These are phyloP conservation scores for Lytechinus pictus DNA, from an alignment of 35 echinoderm and acorn worm species.

Conservation along the genomic window DNA sequence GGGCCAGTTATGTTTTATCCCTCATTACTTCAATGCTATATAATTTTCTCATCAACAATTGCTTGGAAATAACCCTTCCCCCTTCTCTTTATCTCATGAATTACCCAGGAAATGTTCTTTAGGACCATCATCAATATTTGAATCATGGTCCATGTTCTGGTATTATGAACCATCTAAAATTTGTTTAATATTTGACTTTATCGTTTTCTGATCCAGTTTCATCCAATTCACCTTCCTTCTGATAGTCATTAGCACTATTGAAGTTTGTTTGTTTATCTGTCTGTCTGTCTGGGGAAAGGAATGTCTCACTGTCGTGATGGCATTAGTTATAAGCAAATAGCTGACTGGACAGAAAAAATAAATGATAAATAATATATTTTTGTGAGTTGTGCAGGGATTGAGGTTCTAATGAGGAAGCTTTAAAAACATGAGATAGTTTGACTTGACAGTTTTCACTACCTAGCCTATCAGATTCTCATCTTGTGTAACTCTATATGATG, in stretches of 20 bases:
- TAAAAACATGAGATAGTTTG: background rate
- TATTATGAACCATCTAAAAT: too few relatives aligned
- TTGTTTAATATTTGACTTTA: too few relatives aligned
- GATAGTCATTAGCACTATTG: background rate
- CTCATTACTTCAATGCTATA: background rate
- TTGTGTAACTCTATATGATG: background rate
- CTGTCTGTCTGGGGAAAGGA: background rate
- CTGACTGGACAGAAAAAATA: background rate
- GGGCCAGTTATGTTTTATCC: background rate
- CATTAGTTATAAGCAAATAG: background rate
- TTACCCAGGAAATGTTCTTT: too few relatives aligned
- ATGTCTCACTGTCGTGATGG: background rate
- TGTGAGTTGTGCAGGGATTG: background rate
- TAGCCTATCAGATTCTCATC: too few relatives aligned
- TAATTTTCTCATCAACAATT: background rate
- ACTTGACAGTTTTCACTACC: background rate
- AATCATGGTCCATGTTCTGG: too few relatives aligned
- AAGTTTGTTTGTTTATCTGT: background rate
- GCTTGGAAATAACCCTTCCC: background rate
- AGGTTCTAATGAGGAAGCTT: background rate
- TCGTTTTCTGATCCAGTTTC: background rate
- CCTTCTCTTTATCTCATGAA: too few relatives aligned
- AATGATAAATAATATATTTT: background rate
- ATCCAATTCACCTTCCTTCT: background rate
- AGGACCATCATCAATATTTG: too few relatives aligned